Conservation (phyloP, 2,797 vertebrate species). For the Zalophus californianus region DNA sequence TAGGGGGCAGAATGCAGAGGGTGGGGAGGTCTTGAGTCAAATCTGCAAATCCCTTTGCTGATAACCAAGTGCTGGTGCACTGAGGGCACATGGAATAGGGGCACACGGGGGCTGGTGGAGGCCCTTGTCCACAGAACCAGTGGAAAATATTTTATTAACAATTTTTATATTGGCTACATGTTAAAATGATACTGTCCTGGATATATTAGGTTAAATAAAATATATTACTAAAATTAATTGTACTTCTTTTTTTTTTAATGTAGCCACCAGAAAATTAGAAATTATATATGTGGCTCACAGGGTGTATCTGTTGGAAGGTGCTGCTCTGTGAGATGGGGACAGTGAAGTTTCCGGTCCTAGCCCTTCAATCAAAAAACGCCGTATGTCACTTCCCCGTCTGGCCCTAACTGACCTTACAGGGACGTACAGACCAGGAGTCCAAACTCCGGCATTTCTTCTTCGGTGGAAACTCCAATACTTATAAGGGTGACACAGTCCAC, state of each 20-base stretch:
- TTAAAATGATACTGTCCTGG: background rate
- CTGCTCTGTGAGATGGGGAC: background rate
- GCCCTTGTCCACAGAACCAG: background rate
- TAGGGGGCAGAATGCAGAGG: background rate
- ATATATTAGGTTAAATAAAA: background rate
- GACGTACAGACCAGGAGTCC: background rate
- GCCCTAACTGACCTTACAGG: background rate
- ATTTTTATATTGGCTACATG: background rate
- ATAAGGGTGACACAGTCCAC: too few species aligned
- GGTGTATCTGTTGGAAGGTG: background rate
- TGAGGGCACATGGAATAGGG: fast-evolving
- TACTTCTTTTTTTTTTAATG: background rate
- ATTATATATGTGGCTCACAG: background rate
- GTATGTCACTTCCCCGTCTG: background rate
- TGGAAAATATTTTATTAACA: background rate
- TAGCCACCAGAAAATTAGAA: background rate
- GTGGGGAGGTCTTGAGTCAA: background rate
- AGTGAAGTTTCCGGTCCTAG: background rate
- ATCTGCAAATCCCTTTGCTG: background rate
- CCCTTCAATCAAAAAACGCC: background rate
- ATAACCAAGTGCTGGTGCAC: background rate
- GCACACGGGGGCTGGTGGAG: fast-evolving
- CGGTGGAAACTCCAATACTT: background rate
- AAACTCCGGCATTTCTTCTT: background rate
- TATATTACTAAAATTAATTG: background rate